Conservation (phyloP, 2,888 invertebrate genomes). For the Exephanes ischioxanthus region DNA sequence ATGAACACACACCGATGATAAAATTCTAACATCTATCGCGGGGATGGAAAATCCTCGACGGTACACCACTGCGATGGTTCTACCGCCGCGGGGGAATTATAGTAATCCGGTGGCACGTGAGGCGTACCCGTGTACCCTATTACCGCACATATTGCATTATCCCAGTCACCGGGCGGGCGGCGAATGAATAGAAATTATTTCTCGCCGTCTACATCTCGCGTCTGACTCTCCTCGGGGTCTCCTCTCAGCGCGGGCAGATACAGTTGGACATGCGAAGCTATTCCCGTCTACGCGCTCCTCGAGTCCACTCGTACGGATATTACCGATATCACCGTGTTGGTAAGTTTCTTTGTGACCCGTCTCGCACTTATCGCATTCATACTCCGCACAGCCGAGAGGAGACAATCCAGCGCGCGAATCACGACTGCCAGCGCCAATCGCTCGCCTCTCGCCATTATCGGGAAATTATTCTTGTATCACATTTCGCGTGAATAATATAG, state of each 20-base stretch:
- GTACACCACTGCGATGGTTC: conserved; percentile 38
- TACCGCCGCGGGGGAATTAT: conserved; percentile 62
- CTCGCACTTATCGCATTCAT: conserved; percentile 24
- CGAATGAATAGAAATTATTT: conserved; percentile 69
- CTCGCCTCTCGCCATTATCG: conserved; percentile 33
- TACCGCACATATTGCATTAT: conserved; percentile 69
- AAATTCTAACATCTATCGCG: conserved; percentile 46
- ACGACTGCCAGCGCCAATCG: conserved; percentile 21
- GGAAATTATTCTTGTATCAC: conserved; percentile 27
- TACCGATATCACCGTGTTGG: not conserved
- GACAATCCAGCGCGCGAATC: conserved; percentile 26
- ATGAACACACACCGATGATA: conserved; percentile 45
- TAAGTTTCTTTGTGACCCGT: conserved; percentile 1
- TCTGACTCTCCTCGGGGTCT: conserved; percentile 24
- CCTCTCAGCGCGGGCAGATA: conserved; percentile 2
- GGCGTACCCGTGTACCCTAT: conserved; percentile 65
- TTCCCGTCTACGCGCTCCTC: conserved; percentile 14
- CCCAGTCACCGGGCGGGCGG: conserved; percentile 65
- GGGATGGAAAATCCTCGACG: conserved; percentile 60
- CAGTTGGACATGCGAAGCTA: conserved; percentile 28
- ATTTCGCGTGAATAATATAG: conserved; percentile 5
- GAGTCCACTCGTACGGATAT: not conserved
- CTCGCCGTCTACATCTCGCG: conserved; percentile 45
- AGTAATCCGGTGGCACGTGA: conserved; percentile 69
- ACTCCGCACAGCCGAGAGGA: not conserved